These are phyloP conservation scores for Aphelinus atriplicis DNA, from an alignment of 1,140 invertebrate genomes.

Conservation along the genomic window DNA sequence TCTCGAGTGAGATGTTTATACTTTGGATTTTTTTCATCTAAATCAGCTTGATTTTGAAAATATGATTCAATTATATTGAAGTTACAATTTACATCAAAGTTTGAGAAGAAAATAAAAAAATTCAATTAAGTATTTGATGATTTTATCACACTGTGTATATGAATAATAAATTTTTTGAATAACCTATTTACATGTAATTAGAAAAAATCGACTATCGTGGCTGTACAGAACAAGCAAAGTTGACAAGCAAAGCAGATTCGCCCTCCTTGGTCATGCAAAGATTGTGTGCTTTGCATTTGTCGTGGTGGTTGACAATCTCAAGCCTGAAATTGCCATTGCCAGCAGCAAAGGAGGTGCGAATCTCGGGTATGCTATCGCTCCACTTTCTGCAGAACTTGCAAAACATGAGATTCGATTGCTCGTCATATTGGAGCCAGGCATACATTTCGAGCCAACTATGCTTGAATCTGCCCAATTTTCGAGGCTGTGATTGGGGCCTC, in stretches of 20 bases:
- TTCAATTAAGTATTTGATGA: too few species aligned
- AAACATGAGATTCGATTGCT: slow-evolving; percentile 74
- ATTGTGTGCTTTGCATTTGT: slow-evolving; percentile 79
- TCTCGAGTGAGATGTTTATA: too few species aligned
- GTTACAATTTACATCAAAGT: too few species aligned
- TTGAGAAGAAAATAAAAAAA: too few species aligned
- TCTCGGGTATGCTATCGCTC: slow-evolving; percentile 74
- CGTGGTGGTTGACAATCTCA: slow-evolving; percentile 81
- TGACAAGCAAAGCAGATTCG: slow-evolving; percentile 26
- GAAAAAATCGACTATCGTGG: too few species aligned
- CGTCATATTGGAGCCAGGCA: slow-evolving; percentile 76
- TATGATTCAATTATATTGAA: too few species aligned
- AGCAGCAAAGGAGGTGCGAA: slow-evolving; percentile 77
- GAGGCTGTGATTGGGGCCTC: slow-evolving; percentile 46
- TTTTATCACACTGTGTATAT: too few species aligned
- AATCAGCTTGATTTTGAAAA: too few species aligned
- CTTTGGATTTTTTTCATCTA: too few species aligned
- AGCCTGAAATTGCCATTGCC: slow-evolving; percentile 80
- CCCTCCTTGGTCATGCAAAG: slow-evolving; percentile 69
- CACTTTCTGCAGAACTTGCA: slow-evolving; percentile 79
- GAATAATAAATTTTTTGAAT: too few species aligned
- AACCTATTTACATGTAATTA: too few species aligned
- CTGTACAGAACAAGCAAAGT: too few species aligned
- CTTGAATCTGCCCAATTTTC: slow-evolving; percentile 73
- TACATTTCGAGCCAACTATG: slow-evolving; percentile 73